These are phyloP conservation scores for Phycodurus eques DNA, from an alignment of 2,113 vertebrate genomes.

Conservation along the genomic window DNA sequence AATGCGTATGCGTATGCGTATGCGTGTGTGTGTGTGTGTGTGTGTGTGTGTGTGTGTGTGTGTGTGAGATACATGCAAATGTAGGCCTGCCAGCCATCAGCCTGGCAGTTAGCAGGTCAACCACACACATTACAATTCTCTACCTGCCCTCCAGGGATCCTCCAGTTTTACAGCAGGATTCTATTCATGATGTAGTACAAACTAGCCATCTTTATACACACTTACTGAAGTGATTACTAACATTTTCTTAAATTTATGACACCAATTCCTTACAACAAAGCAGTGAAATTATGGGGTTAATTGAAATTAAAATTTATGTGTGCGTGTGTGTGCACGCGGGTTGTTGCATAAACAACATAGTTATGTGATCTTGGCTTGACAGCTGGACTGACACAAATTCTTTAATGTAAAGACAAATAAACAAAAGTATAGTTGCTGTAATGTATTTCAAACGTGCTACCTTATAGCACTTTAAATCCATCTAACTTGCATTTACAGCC, in stretches of 20 bases:
- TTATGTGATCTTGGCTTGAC: neutral
- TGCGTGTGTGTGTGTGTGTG: neutral
- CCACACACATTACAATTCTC: conserved; percentile 10
- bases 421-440: no score
- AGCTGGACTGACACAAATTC: neutral
- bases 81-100: conserved; percentile 1
- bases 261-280: neutral
- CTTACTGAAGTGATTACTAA: neutral
- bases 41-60: neutral
- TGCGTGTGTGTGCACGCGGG: neutral
- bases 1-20: neutral
- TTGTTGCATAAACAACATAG: neutral
- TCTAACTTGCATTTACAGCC: no score
- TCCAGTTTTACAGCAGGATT: neutral
- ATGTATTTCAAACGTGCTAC: neutral
- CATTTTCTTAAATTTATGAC: neutral
- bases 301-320: neutral
- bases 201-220: neutral
- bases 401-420: neutral
- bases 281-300: neutral
- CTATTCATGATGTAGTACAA: neutral
- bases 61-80: conserved; percentile 37
- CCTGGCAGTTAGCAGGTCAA: conserved; percentile 26
- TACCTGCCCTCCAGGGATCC: neutral
- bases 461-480: no score